Conservation (phyloP, 1,140 invertebrate species). For the Dolichoris vasculosae region DNA sequence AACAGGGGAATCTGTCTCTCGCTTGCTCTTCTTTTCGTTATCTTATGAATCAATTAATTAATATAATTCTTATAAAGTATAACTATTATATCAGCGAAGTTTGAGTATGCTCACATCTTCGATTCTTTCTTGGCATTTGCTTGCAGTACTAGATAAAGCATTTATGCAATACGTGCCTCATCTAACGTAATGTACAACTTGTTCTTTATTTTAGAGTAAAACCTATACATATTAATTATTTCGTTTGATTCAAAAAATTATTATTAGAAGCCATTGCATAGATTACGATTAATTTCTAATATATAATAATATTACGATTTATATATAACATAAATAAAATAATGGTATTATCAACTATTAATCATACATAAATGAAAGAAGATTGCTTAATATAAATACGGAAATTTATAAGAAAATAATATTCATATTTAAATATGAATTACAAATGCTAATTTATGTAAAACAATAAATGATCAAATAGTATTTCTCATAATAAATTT, state of each 20-base stretch:
- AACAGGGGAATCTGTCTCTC: not conserved
- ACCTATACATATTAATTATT: constrained; percentile 3
- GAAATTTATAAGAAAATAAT: not conserved
- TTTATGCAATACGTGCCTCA: not conserved
- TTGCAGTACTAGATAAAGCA: not conserved
- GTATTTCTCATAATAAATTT: not conserved
- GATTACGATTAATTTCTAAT: not conserved
- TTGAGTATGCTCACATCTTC: not conserved
- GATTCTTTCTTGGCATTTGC: not conserved
- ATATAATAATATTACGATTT: constrained; percentile 6
- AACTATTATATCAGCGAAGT: constrained; percentile 16
- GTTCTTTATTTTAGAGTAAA: not conserved
- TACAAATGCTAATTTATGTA: not conserved
- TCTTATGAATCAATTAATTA: constrained; percentile 50
- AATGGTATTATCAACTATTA: not conserved
- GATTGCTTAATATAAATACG: not conserved
- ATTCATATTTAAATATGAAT: not conserved
- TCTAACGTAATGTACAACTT: constrained; percentile 9
- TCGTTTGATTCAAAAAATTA: not conserved
- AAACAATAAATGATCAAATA: not conserved
- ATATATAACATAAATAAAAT: constrained; percentile 4
- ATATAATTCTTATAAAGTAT: constrained; percentile 49
- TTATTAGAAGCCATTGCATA: not conserved
- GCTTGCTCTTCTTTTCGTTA: not conserved
- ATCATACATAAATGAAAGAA: not conserved